phyloP scores from a whole-genome alignment of 2,888 invertebrate species.

The Tetragnatha montana region DNA sequence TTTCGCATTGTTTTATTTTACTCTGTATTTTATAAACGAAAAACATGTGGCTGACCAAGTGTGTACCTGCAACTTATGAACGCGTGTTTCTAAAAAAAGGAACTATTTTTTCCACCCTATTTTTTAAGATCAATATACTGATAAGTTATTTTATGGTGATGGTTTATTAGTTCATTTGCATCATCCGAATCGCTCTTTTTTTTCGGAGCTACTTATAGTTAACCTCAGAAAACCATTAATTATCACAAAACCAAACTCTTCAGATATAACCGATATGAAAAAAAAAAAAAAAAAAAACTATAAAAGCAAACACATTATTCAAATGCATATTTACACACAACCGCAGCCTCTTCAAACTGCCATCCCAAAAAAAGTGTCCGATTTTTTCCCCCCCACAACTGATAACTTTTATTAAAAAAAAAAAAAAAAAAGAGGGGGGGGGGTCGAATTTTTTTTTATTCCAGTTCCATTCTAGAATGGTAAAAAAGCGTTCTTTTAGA shows the following conservation, averaged over 20 bases:
- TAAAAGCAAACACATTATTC: background rate
- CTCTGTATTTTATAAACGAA: no score
- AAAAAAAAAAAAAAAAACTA: no score
- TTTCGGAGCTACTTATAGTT: background rate
- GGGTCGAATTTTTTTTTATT: constrained; percentile 15
- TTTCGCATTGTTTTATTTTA: no score
- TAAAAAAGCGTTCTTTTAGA: constrained; percentile 27
- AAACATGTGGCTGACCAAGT: no score
- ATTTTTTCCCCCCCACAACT: constrained; percentile 1
- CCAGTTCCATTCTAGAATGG: constrained; percentile 4
- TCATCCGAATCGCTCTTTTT: background rate
- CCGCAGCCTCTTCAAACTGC: background rate
- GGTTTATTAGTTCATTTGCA: no score
- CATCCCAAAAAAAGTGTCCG: background rate
- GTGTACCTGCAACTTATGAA: no score
- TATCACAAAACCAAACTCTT: background rate
- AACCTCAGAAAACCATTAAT: background rate
- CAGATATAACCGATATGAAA: background rate
- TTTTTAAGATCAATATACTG: no score
- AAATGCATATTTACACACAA: background rate
- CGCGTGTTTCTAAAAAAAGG: no score
- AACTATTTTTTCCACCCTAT: no score
- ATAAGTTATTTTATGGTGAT: no score
- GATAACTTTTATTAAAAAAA: constrained; percentile 37
- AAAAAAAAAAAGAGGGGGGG: no score